Conservation (phyloP, 2,888 invertebrate genomes). For the Ariolimax columbianus region DNA sequence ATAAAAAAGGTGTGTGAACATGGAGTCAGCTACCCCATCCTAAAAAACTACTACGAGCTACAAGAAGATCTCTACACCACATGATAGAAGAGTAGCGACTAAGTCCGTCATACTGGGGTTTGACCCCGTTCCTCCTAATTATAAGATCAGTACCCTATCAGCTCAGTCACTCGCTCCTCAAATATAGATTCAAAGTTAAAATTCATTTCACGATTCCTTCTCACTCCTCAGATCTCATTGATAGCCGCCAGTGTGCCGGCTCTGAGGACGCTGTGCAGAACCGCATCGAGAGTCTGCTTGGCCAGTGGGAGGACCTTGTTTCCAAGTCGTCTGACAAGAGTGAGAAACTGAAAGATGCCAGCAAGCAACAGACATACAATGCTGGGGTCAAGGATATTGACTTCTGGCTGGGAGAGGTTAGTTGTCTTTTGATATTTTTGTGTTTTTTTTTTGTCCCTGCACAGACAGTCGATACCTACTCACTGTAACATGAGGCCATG, state of each 20-base stretch:
- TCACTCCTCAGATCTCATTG: slow-evolving; percentile 82
- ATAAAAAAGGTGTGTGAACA: too few relatives aligned
- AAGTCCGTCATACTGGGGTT: too few relatives aligned
- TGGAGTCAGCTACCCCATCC: too few relatives aligned
- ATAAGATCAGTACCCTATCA: too few relatives aligned
- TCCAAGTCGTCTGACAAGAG: slow-evolving; percentile 99
- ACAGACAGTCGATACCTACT: background rate
- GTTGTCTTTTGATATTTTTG: slow-evolving; percentile 41
- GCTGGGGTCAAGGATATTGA: slow-evolving; percentile 99
- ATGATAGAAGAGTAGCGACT: too few relatives aligned
- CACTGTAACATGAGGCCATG: too few relatives aligned
- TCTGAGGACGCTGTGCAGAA: slow-evolving; percentile 96
- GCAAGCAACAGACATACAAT: slow-evolving; percentile 98
- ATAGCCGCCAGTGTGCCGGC: slow-evolving; percentile 97
- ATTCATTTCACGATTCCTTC: too few relatives aligned
- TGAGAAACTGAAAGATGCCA: slow-evolving; percentile 98
- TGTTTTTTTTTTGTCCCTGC: background rate
- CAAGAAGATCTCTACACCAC: too few relatives aligned
- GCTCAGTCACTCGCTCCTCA: too few relatives aligned
- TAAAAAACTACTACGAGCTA: too few relatives aligned
- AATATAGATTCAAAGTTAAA: too few relatives aligned
- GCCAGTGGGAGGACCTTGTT: slow-evolving; percentile 98
- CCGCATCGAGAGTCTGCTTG: slow-evolving; percentile 85
- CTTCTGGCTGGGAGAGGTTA: slow-evolving; percentile 99
- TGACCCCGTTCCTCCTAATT: too few relatives aligned